Conservation (phyloP, 2,113 vertebrate species). For the Malurus alboscapulatus region DNA sequence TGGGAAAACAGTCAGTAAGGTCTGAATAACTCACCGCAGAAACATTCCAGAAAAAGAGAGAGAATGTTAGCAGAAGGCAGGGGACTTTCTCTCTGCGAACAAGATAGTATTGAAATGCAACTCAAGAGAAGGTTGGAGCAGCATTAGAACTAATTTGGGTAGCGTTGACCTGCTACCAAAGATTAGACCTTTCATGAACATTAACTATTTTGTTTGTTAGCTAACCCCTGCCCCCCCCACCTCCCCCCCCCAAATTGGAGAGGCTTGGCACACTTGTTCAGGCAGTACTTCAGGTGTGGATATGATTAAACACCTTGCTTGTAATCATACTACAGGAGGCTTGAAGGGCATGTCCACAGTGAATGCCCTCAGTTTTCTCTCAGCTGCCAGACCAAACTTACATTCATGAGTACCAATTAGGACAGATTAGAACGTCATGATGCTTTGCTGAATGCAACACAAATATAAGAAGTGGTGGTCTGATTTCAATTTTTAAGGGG, state of each 20-base stretch:
- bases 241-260: not conserved
- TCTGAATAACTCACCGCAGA: not conserved
- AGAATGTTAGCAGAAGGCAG: not conserved
- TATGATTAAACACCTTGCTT: not conserved
- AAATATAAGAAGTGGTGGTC: not conserved
- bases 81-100: not conserved
- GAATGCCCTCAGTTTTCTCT: not conserved
- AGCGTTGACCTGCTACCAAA: not conserved
- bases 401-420: not conserved
- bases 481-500: not conserved
- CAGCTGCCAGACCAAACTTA: not conserved
- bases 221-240: too few relatives aligned
- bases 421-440: not conserved
- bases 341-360: not conserved
- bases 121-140: not conserved
- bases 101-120: not conserved
- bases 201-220: not conserved
- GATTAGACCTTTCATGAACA: not conserved
- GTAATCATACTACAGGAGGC: not conserved
- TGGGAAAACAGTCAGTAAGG: not conserved
- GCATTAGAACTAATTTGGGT: not conserved
- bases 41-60: not conserved
- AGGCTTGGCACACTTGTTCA: not conserved
- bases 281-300: not conserved
- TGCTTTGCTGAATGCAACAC: not conserved